phyloP scores from a whole-genome alignment of 2,113 vertebrate species.

The Phainopepla nitens region DNA sequence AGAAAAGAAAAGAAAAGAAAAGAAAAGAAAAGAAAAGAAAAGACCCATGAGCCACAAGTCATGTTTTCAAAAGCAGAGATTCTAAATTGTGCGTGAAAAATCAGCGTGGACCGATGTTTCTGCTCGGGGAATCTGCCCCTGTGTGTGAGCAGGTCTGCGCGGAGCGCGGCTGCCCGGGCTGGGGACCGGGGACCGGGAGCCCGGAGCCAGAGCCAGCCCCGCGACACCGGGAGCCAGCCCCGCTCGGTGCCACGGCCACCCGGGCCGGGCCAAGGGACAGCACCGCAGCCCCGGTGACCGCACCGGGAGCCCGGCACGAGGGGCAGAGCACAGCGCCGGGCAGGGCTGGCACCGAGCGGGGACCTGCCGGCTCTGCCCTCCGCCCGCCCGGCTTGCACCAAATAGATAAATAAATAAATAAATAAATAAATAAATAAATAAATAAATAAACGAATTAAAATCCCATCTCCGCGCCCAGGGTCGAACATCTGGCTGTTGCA shows the following conservation, averaged over 20 bases:
- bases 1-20: not conserved
- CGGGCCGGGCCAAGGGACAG: not conserved
- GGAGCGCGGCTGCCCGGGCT: not conserved
- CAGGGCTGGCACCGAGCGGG: not conserved
- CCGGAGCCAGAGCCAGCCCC: not conserved
- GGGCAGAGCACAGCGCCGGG: accelerated
- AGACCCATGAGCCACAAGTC: accelerated
- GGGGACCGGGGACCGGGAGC: too few species aligned
- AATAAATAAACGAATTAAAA: too few species aligned
- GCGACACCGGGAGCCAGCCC: not conserved
- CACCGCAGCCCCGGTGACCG: accelerated
- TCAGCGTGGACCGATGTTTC: not conserved
- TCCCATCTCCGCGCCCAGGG: not conserved
- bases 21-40: too few species aligned
- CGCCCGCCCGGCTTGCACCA: not conserved
- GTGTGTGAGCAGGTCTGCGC: not conserved
- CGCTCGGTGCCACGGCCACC: not conserved
- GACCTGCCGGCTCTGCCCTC: not conserved
- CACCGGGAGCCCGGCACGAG: accelerated
- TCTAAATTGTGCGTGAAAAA: not conserved
- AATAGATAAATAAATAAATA: too few species aligned
- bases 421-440: too few species aligned
- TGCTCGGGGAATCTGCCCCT: not conserved
- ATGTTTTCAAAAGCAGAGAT: not conserved
- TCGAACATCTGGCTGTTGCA: not conserved